Conservation (phyloP, 2,888 invertebrate genomes). For the Chymomyza caudatula region DNA sequence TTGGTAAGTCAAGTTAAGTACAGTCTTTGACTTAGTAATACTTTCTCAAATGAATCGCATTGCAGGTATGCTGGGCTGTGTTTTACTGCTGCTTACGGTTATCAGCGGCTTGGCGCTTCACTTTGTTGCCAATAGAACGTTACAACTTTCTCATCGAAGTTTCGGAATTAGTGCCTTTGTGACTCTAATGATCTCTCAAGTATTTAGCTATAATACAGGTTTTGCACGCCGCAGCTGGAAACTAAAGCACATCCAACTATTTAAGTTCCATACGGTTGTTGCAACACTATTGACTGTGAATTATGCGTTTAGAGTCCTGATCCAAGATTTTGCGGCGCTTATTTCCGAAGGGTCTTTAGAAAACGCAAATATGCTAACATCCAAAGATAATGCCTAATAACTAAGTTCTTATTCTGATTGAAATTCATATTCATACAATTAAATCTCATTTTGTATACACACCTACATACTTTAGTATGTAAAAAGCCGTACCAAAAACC, state of each 20-base stretch:
- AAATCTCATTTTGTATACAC: no score
- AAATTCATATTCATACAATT: not conserved
- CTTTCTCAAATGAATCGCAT: constrained; percentile 2
- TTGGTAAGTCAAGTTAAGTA: constrained; percentile 47
- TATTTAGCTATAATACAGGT: constrained; percentile 72
- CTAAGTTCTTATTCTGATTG: not conserved
- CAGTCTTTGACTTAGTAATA: constrained; percentile 6
- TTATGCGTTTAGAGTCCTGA: constrained; percentile 46
- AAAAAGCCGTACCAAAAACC: no score
- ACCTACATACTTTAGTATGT: no score
- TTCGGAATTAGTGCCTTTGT: constrained; percentile 62
- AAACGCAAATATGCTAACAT: not conserved
- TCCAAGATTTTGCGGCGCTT: constrained; percentile 28
- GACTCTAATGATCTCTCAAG: constrained; percentile 65
- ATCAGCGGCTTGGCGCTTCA: constrained; percentile 49
- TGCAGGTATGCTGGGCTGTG: constrained; percentile 67
- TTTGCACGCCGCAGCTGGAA: constrained; percentile 71
- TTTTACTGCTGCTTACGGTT: constrained; percentile 54
- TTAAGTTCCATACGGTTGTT: constrained; percentile 64
- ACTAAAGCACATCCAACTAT: constrained; percentile 43
- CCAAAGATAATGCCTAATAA: no score
- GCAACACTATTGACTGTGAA: constrained; percentile 50
- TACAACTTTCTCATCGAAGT: constrained; percentile 58
- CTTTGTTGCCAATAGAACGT: constrained; percentile 34
- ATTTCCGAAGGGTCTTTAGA: constrained; percentile 13